phyloP scores from a whole-genome alignment of 2,888 invertebrate species.

The Heliconius hortense region DNA sequence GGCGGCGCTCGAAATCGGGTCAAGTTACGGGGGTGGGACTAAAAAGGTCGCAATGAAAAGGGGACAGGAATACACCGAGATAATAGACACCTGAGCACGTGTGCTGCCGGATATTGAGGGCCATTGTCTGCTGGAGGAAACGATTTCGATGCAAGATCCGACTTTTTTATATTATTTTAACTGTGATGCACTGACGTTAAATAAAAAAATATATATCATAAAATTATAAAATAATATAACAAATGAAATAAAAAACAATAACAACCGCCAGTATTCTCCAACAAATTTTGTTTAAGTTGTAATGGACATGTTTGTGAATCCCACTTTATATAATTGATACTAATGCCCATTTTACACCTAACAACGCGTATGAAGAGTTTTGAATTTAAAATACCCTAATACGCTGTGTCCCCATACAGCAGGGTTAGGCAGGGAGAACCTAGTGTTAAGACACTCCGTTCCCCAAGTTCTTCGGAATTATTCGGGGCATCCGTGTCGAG shows the following conservation, averaged over 20 bases:
- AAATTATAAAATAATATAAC: neutral
- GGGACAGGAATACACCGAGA: conserved; percentile 56
- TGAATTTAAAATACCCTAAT: neutral
- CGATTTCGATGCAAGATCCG: conserved; percentile 75
- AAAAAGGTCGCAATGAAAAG: conserved; percentile 62
- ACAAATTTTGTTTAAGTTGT: neutral
- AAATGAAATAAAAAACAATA: neutral
- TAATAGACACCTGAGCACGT: conserved; percentile 82
- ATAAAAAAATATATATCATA: neutral
- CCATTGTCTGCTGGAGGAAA: conserved; percentile 79
- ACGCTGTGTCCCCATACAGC: no score
- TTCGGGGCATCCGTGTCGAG: no score
- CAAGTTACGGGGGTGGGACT: conserved; percentile 75
- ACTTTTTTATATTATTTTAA: conserved; percentile 53
- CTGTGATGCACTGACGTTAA: conserved; percentile 23
- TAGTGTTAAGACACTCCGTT: no score
- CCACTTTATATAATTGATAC: neutral
- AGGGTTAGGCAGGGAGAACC: no score
- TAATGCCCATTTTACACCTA: neutral
- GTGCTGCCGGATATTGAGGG: conserved; percentile 75
- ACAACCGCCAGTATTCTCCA: neutral
- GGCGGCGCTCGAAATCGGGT: conserved; percentile 71
- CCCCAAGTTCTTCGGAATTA: no score
- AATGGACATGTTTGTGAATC: neutral
- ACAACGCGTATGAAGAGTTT: neutral